These are phyloP conservation scores for Phocoena sinus DNA, from an alignment of 2,113 vertebrate species.

Conservation along the genomic window DNA sequence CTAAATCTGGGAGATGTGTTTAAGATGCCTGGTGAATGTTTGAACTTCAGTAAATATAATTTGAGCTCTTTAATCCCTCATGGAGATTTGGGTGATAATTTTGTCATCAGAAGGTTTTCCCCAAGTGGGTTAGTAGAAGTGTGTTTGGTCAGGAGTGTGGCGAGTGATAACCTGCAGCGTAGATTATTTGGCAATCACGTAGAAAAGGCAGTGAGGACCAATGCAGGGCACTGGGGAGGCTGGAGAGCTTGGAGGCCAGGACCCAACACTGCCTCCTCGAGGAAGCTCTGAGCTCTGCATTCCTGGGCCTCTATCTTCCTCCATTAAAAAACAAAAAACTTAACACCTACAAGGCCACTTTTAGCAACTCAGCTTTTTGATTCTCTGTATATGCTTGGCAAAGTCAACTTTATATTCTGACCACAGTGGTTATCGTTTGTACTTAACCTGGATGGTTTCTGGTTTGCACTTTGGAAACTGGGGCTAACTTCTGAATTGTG, in stretches of 20 bases:
- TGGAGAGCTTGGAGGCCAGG: neutral
- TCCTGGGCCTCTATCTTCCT: neutral
- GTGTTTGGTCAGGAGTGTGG: neutral
- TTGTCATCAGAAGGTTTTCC: neutral
- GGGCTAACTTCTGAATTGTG: neutral
- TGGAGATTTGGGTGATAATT: neutral
- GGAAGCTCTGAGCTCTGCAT: neutral
- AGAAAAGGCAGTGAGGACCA: neutral
- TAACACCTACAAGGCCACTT: neutral
- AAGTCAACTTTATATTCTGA: neutral
- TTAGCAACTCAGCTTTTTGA: neutral
- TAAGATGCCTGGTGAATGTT: neutral
- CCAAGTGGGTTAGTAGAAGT: neutral
- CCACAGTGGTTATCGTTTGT: neutral
- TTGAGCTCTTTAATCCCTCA: neutral
- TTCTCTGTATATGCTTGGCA: neutral
- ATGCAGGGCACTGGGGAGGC: neutral
- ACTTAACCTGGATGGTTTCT: neutral
- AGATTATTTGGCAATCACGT: neutral
- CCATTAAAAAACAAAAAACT: neutral
- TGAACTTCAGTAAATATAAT: conserved; percentile 3
- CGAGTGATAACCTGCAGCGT: neutral
- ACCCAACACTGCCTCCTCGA: neutral
- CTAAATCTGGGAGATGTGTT: neutral
- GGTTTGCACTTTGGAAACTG: neutral